Evolutionary conservation across 1,140 invertebrate species (phyloP).

Genomic region (Drosophila quadrilineata): DNA sequence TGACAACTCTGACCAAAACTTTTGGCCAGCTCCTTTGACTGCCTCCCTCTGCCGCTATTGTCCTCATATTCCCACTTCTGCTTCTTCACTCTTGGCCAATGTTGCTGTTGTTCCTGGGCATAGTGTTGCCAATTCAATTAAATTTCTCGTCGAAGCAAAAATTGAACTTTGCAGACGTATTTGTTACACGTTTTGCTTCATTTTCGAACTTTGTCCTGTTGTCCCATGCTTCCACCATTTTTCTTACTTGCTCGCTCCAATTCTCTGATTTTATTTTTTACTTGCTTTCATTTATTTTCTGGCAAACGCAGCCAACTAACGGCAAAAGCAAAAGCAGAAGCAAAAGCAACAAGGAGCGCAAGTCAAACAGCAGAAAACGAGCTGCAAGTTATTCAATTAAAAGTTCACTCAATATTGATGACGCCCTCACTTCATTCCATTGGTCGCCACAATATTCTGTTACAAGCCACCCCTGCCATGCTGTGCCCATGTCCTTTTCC

Average conservation of each 20-base stretch:
- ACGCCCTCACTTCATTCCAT: not conserved
- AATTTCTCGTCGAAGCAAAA: slow-evolving; percentile 52
- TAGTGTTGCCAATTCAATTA: slow-evolving; percentile 60
- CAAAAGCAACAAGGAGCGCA: slow-evolving; percentile 13
- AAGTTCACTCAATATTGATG: slow-evolving; percentile 56
- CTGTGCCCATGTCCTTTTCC: not conserved
- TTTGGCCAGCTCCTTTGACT: slow-evolving; percentile 17
- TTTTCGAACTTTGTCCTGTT: slow-evolving; percentile 26
- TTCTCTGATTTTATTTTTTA: slow-evolving; percentile 17
- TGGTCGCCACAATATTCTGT: too few relatives aligned
- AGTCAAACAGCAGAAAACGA: slow-evolving; percentile 54
- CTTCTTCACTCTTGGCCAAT: not conserved
- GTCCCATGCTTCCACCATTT: too few relatives aligned
- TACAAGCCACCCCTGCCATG: not conserved
- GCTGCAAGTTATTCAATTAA: slow-evolving; percentile 77
- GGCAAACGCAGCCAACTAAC: slow-evolving; percentile 59
- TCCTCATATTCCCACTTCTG: too few relatives aligned
- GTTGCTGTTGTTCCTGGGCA: slow-evolving; percentile 3
- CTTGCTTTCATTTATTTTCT: slow-evolving; percentile 5
- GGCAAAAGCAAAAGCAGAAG: slow-evolving; percentile 11
- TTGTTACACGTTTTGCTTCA: slow-evolving; percentile 31
- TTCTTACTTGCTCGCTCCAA: not conserved
- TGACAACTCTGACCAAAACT: slow-evolving; percentile 39
- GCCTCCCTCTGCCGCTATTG: not conserved
- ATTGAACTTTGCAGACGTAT: slow-evolving; percentile 63